Evolutionary conservation across 1,140 invertebrate species (phyloP).

Genomic region (Drepana arcuata): DNA sequence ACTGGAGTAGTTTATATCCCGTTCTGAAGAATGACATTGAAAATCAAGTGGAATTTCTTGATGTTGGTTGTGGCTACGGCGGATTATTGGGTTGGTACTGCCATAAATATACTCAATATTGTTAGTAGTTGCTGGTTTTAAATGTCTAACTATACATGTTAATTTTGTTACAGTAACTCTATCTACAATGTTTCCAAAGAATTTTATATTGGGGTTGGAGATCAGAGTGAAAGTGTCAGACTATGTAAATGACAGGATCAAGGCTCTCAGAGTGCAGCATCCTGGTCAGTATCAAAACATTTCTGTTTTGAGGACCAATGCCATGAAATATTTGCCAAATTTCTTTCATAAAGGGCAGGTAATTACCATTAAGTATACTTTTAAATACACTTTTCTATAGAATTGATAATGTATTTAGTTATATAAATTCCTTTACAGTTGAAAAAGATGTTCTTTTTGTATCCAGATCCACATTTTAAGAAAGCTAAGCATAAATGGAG

Average conservation of each 20-base stretch:
- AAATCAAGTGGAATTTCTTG: constrained; percentile 89
- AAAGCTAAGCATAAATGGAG: constrained; percentile 99
- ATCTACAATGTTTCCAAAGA: constrained; percentile 92
- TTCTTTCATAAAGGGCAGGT: constrained; percentile 96
- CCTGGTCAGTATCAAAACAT: constrained; percentile 92
- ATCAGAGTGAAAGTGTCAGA: constrained; percentile 98
- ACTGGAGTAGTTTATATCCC: constrained; percentile 91
- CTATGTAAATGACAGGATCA: constrained; percentile 96
- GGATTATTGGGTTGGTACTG: constrained; percentile 85
- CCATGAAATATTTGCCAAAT: constrained; percentile 99
- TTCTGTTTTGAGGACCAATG: constrained; percentile 96
- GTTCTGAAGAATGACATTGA: constrained; percentile 38
- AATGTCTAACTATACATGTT: not conserved
- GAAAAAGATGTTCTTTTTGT: constrained; percentile 99
- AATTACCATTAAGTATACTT: no score
- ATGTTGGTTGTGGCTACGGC: constrained; percentile 99
- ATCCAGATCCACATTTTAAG: constrained; percentile 99
- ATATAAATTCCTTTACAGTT: constrained; percentile 78
- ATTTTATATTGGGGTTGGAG: constrained; percentile 95
- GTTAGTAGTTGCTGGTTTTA: no score
- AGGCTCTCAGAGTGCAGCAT: constrained; percentile 85
- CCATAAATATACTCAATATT: constrained; percentile 2
- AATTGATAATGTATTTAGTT: constrained; percentile 4
- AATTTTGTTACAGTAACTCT: constrained; percentile 80
- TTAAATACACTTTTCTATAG: not conserved